Conservation (phyloP, 1,140 invertebrate species). For the Pararge aegeria region DNA sequence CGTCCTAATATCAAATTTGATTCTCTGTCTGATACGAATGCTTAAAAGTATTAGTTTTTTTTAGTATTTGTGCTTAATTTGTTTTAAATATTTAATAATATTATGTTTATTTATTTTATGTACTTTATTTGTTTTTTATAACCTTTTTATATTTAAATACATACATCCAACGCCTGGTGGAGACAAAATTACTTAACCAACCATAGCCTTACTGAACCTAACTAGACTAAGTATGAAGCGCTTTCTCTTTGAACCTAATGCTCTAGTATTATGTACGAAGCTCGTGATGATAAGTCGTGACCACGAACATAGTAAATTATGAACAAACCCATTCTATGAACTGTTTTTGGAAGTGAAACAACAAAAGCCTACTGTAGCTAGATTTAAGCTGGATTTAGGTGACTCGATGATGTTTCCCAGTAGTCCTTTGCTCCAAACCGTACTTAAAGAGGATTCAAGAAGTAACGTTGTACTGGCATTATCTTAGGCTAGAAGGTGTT, state of each 20-base stretch:
- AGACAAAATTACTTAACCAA: not conserved
- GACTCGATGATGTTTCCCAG: too few species aligned
- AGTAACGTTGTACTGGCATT: too few species aligned
- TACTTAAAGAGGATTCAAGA: too few species aligned
- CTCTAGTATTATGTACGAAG: conserved; percentile 5
- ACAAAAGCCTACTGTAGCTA: too few species aligned
- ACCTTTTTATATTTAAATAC: not conserved
- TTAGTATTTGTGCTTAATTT: not conserved
- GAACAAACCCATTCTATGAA: not conserved
- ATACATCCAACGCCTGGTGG: not conserved
- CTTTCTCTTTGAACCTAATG: conserved; percentile 6
- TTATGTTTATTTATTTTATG: too few species aligned
- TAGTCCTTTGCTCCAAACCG: too few species aligned
- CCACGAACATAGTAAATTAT: conserved; percentile 5
- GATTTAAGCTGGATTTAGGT: too few species aligned
- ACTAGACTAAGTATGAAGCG: not conserved
- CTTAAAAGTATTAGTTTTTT: not conserved
- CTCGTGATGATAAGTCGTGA: conserved; percentile 18
- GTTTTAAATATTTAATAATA: not conserved
- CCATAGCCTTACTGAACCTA: not conserved
- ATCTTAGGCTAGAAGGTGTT: too few species aligned
- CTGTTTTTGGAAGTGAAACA: too few species aligned
- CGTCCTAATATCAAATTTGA: conserved; percentile 6
- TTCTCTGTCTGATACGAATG: not conserved
- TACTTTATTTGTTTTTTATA: not conserved